Evolutionary conservation across 2,797 vertebrate genomes (phyloP).

Genomic region (Manis pentadactyla): DNA sequence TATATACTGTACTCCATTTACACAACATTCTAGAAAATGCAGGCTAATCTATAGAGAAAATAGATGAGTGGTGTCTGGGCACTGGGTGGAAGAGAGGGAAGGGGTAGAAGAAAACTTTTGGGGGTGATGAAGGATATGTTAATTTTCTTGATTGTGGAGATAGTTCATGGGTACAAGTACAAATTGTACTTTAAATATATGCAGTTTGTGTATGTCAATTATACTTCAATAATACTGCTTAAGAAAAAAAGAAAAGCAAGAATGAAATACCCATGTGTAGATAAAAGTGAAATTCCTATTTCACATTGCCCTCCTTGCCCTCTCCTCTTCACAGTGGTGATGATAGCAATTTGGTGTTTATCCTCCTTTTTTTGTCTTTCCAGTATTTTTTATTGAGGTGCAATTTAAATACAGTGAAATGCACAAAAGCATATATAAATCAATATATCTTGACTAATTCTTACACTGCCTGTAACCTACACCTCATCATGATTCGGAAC

Average conservation of each 20-base stretch:
- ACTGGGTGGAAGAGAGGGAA: neutral
- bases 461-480: neutral
- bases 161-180: neutral
- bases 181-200: neutral
- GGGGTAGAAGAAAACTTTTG: neutral
- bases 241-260: neutral
- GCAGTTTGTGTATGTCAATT: neutral
- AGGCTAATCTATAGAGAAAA: neutral
- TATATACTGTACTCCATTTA: neutral
- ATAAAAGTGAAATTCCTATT: neutral
- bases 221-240: neutral
- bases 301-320: neutral
- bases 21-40: slow-evolving; percentile 1
- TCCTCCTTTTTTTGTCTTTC: neutral
- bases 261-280: neutral
- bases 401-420: slow-evolving; percentile 21
- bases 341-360: neutral
- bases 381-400: neutral
- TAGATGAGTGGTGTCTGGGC: neutral
- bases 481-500: neutral
- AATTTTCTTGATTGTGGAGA: neutral
- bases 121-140: neutral
- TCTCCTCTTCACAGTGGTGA: neutral
- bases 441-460: neutral
- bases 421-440: neutral